Evolutionary conservation across 1,140 invertebrate genomes (phyloP).

Genomic region (Atta cephalotes): DNA sequence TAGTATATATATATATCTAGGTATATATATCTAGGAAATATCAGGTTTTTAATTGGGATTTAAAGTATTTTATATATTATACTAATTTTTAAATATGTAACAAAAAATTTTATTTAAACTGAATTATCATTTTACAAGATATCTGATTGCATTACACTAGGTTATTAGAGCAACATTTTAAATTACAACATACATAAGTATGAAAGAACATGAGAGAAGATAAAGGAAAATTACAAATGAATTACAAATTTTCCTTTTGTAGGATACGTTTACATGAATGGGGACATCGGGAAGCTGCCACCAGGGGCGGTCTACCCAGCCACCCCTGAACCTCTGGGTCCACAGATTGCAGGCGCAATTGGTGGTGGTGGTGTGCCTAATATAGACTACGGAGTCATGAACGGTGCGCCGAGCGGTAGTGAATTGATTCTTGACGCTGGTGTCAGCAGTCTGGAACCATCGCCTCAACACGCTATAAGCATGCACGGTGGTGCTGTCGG

Average conservation of each 20-base stretch:
- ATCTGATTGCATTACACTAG: background rate
- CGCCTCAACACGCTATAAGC: conserved; percentile 83
- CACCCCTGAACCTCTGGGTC: conserved; percentile 87
- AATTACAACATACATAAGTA: too few species aligned
- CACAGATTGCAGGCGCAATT: conserved; percentile 79
- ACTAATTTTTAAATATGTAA: background rate
- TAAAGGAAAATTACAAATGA: background rate
- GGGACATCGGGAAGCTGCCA: conserved; percentile 91
- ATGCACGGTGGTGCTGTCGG: conserved; percentile 84
- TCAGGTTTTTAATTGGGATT: background rate
- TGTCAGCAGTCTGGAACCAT: conserved; percentile 81
- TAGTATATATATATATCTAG: background rate
- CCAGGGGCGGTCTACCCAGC: conserved; percentile 89
- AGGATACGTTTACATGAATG: conserved; percentile 93
- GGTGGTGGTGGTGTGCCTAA: conserved; percentile 80
- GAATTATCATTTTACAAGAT: background rate
- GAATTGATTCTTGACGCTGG: conserved; percentile 84
- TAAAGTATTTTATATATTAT: background rate
- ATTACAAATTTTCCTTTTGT: conserved; percentile 42
- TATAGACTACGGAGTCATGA: conserved; percentile 86
- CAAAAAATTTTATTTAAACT: background rate
- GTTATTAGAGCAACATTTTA: too few species aligned
- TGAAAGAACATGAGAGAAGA: too few species aligned
- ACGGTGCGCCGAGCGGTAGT: conserved; percentile 82
- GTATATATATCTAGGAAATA: background rate